Evolutionary conservation across 2,113 vertebrate species (phyloP).

Genomic region (Petrocephalus zakoni): DNA sequence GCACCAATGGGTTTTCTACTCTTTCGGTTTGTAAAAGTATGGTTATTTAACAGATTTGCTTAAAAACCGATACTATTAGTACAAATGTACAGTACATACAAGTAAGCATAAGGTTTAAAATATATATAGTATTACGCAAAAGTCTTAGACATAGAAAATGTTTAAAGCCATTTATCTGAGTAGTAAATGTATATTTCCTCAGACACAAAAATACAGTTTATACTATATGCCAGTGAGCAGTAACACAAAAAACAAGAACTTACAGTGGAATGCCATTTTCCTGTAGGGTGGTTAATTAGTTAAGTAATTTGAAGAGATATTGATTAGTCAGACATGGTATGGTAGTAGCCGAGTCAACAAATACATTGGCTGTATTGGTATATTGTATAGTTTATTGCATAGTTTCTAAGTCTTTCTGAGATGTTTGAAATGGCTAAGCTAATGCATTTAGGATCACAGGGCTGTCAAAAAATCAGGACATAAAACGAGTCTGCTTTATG

Average conservation of each 20-base stretch:
- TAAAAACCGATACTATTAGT: not conserved
- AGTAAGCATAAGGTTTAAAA: not conserved
- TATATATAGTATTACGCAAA: not conserved
- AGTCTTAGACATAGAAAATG: not conserved
- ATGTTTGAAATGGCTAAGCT: not conserved
- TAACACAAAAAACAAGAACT: not conserved
- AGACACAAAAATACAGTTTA: not conserved
- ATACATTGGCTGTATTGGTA: not conserved
- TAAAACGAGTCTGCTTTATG: not conserved
- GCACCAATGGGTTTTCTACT: not conserved
- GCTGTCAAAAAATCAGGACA: not conserved
- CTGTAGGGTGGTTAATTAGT: not conserved
- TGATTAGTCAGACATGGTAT: not conserved
- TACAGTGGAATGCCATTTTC: not conserved
- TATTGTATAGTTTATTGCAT: not conserved
- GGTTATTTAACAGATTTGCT: not conserved
- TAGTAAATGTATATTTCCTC: not conserved
- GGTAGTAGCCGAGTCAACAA: not conserved
- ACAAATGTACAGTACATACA: not conserved
- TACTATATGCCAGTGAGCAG: not conserved
- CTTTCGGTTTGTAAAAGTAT: not conserved
- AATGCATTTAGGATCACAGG: not conserved
- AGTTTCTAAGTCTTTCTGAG: too few relatives aligned
- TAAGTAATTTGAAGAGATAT: not conserved
- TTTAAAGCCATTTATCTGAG: not conserved